Evolutionary conservation across 2,797 vertebrate genomes (phyloP), one percentile per base, ranked within the genome.

Genomic region (Heterohyrax brucei): DNA sequence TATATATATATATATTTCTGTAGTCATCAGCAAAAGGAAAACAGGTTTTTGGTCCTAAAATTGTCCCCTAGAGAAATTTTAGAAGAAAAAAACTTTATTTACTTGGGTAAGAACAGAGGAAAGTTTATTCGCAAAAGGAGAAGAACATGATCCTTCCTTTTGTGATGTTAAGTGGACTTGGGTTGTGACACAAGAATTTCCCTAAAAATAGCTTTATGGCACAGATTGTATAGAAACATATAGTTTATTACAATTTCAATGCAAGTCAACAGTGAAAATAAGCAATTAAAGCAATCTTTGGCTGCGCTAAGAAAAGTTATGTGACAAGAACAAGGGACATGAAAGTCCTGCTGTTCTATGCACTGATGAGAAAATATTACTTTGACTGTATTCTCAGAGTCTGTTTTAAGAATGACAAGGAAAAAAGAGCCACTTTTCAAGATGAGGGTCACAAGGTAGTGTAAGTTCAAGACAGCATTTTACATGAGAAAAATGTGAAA

Each of bases 321-420:
- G 28, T 59, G 66, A 14, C 12, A 66, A 76, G 59, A 70, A 8
- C 30, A 48, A 79, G 48, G 19, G 2, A 68, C 33, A 26, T 44
- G 46, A 56, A 82, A 84, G 3, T 53, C 28, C 18, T 33, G 0
- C 0, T 79, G 7, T 79, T 82, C 26, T 87, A 18, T 73, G 56
- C 48, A 89, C 62, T 76, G 59, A 70, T 26, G 81, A 86, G 50
- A 79, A 62, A 66, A 81, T 68, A 87, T 53, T 61, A 2, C 13
- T 4, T 22, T 30, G 19, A 7, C 14, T 81, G 28, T 80, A 4
- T 73, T 77, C 26, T 76, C 48, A 91, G 68, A 73, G 28, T 33
- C 7, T 19, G 86, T 90, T 95, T 96, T 72, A 90, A 80, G 13
- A 76, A 39, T 26, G 39, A 87, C 10, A 66, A 9, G 22, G 26